A percentile compares a stretch with the other conserved stretches of the same genome.
These are phyloP conservation scores for Ischnura elegans DNA, from an alignment of 2,888 invertebrate genomes.

Conservation along the genomic window DNA sequence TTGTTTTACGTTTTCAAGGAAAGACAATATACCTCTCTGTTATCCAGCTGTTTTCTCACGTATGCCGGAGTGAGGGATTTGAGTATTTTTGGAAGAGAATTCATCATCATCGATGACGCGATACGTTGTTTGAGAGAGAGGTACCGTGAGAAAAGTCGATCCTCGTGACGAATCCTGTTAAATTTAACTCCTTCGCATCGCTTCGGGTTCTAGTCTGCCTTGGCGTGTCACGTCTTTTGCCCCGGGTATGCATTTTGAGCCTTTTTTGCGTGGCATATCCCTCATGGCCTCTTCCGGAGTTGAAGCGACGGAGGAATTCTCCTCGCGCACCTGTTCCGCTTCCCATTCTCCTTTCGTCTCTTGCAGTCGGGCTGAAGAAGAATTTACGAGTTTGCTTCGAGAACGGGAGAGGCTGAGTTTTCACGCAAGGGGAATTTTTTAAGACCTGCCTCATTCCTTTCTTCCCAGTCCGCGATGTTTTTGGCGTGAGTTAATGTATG, in stretches of 20 bases:
- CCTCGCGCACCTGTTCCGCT: slow-evolving; percentile 49
- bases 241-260: neutral
- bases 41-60: no score
- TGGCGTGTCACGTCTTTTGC: slow-evolving; percentile 1
- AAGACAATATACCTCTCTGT: no score
- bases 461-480: neutral
- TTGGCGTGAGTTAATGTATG: neutral
- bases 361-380: neutral
- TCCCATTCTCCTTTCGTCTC: neutral
- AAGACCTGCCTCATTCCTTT: neutral
- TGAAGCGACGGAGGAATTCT: slow-evolving; percentile 27
- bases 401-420: neutral
- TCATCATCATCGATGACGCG: neutral
- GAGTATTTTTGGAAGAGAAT: neutral
- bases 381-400: slow-evolving; percentile 2
- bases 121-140: no score
- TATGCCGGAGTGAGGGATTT: no score
- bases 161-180: neutral
- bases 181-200: neutral
- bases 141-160: no score
- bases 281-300: neutral
- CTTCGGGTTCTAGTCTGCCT: neutral
- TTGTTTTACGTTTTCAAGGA: no score
- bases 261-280: neutral
- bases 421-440: neutral